Base-by-base conservation (phyloP, 2,113 vertebrate genomes). In the Aythya baeri region DNA sequence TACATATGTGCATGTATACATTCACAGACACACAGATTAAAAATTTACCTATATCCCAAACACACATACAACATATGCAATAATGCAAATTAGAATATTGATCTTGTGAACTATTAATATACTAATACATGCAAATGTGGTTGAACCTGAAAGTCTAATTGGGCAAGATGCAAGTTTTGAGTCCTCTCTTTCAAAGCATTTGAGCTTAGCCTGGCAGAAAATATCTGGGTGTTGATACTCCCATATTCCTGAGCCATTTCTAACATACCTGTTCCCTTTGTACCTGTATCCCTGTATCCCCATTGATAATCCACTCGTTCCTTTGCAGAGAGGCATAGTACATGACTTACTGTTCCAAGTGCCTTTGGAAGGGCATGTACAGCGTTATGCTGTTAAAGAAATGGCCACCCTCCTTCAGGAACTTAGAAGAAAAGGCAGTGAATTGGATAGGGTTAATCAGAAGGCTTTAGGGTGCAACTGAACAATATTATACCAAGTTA, bases 361-460 rank as follows among this genome's bases (percentile, higher is more conserved):
- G 16, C 52, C 34, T 79, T 85, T 79, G 71, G 57, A 82, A 83
- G 26, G 54, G 44, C 15, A 59, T 0, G 10, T 13, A 23, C 11
- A 36, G 16, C 21, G 8, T 49, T 73, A 14, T 13, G 31, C 31
- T 73, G 7, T 34, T 44, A 26, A 32, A 15, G 49, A 38, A 68
- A 89, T 18, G 11, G 73, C 13, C n/a, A 49, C 8, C 1, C 9
- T 73, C 20, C 54, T 65, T 63, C 36, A 59, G 26, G 17, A n/a
- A 44, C 49, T 59, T 2, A 44, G 41, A 59, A 82, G 3, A 55
- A 41, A 81, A 63, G 17, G 46, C 4, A 5, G 7, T 25, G 25
- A 80, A 72, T 31, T 0, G 0, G 32, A 72, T 23, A 1, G 25
- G 31, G 4, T 87, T 27, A 41, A 8, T 9, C 12, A 13, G 49